Conservation (phyloP, 2,888 invertebrate genomes). For the Micoletzkya japonica region DNA sequence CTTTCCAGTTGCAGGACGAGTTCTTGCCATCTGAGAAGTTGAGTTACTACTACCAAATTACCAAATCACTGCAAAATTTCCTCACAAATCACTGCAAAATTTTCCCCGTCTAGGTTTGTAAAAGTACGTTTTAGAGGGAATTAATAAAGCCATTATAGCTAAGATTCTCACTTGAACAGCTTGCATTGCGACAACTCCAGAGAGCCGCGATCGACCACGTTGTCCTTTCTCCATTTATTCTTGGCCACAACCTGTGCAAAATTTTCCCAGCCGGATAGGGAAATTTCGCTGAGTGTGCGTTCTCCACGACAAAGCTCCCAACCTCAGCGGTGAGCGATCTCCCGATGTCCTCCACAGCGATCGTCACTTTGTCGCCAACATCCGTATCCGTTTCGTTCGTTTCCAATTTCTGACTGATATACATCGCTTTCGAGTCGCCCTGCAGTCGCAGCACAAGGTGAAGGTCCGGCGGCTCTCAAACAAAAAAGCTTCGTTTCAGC, state of each 20-base stretch:
- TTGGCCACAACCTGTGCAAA: conserved; percentile 9
- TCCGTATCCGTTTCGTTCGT: conserved; percentile 7
- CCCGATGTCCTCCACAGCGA: conserved; percentile 8
- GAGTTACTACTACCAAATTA: too few relatives aligned
- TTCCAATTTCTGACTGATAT: conserved; percentile 11
- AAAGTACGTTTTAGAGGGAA: not conserved
- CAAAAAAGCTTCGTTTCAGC: not conserved
- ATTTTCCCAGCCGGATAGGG: not conserved
- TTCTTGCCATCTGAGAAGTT: conserved; percentile 16
- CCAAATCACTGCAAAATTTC: not conserved
- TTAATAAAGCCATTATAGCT: not conserved
- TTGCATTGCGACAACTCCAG: conserved; percentile 73
- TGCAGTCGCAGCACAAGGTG: not conserved
- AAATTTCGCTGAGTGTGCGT: not conserved
- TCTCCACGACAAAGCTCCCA: not conserved
- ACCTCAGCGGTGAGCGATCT: conserved; percentile 12
- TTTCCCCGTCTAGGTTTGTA: not conserved
- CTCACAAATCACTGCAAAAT: not conserved
- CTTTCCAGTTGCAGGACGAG: not conserved
- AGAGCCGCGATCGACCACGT: conserved; percentile 91
- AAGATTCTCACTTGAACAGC: conserved; percentile 49
- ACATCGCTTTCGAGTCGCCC: not conserved
- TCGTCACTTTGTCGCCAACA: conserved; percentile 6
- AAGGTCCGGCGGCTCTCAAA: conserved; percentile 7
- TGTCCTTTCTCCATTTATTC: conserved; percentile 71